A percentile compares a stretch with the other conserved stretches of the same genome.
Evolutionary conservation across 2,888 invertebrate species (phyloP).

Genomic region (Drosophila quinaria): DNA sequence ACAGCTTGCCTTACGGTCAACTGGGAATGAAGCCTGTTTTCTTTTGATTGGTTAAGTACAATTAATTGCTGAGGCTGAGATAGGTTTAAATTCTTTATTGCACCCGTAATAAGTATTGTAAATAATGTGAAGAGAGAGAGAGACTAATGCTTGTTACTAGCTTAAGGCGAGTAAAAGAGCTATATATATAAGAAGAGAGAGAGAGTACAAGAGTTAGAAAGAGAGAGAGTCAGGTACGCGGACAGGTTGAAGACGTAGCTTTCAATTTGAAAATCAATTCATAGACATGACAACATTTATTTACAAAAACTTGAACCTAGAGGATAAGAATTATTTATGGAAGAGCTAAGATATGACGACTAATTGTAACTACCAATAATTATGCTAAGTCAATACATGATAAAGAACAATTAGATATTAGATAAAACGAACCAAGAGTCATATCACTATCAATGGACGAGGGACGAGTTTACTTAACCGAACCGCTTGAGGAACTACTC

Average conservation of each 20-base stretch:
- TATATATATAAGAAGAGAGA: not conserved
- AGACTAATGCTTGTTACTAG: constrained; percentile 1
- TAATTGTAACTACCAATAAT: constrained; percentile 49
- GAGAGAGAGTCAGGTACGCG: constrained; percentile 67
- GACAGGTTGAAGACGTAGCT: constrained; percentile 75
- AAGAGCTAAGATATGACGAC: constrained; percentile 75
- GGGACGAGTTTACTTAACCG: constrained; percentile 66
- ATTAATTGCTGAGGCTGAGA: constrained; percentile 36
- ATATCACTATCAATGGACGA: constrained; percentile 25
- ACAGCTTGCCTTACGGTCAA: constrained; percentile 1
- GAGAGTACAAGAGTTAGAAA: constrained; percentile 14
- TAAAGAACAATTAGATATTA: constrained; percentile 5
- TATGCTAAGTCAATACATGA: constrained; percentile 37
- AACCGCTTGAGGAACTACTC: constrained; percentile 73
- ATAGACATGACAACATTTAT: constrained; percentile 49
- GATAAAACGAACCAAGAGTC: constrained; percentile 12
- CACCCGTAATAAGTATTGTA: constrained; percentile 60
- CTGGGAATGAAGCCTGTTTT: constrained; percentile 39
- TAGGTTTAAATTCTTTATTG: constrained; percentile 67
- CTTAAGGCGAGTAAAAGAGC: not conserved
- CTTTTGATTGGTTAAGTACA: constrained; percentile 38
- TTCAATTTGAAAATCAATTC: constrained; percentile 44
- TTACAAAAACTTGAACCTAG: constrained; percentile 52
- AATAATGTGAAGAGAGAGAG: not conserved
- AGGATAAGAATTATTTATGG: constrained; percentile 55